Conservation (phyloP, 2,113 vertebrate species). For the Corythoichthys intestinalis region DNA sequence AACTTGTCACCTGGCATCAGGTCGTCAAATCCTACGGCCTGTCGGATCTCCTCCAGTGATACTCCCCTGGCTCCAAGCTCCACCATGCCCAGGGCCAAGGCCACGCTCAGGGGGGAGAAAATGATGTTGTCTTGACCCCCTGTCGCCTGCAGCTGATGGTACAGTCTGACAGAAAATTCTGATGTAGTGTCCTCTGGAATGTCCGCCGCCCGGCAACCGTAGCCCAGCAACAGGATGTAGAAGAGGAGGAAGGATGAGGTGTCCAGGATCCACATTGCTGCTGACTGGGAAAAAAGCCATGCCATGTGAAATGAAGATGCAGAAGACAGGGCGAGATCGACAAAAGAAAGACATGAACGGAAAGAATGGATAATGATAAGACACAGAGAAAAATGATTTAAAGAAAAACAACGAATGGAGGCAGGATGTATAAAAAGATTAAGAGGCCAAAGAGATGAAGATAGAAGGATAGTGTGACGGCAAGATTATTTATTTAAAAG, state of each 20-base stretch:
- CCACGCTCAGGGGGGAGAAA: conserved; percentile 89
- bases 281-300: conserved; percentile 15
- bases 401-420: conserved; percentile 15
- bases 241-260: conserved; percentile 76
- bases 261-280: conserved; percentile 79
- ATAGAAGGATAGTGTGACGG: conserved; percentile 9
- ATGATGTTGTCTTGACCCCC: conserved; percentile 91
- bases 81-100: conserved; percentile 88
- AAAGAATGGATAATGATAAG: neutral
- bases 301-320: neutral
- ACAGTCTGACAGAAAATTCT: conserved; percentile 88
- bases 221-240: conserved; percentile 73
- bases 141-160: conserved; percentile 82
- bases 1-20: conserved; percentile 77
- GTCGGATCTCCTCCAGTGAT: conserved; percentile 87
- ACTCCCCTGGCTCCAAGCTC: conserved; percentile 87
- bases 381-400: neutral
- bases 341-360: neutral
- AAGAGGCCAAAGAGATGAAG: conserved; percentile 13
- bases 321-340: neutral
- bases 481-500: conserved; percentile 2
- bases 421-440: conserved; percentile 6
- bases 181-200: conserved; percentile 81
- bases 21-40: conserved; percentile 82
- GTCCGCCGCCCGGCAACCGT: conserved; percentile 70